Conservation (phyloP, 37 sponge, comb jelly and placozoan species). For the Aplysina aerophoba region DNA sequence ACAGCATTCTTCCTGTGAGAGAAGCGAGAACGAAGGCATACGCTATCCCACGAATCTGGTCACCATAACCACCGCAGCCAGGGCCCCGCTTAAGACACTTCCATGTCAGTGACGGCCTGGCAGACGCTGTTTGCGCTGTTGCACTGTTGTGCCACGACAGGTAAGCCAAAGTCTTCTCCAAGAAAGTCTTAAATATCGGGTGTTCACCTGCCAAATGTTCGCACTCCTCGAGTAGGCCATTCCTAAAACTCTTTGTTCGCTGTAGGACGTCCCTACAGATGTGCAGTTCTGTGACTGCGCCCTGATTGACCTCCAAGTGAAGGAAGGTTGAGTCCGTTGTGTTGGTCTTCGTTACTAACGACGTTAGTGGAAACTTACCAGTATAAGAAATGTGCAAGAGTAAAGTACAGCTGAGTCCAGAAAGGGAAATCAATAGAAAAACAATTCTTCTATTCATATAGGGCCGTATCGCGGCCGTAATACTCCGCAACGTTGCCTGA, state of each 20-base stretch:
- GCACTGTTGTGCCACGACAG: neutral
- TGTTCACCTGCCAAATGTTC: neutral
- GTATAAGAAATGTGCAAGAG: too few relatives aligned
- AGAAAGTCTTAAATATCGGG: neutral
- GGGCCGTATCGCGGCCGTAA: too few relatives aligned
- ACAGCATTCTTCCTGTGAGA: neutral
- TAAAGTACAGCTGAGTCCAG: too few relatives aligned
- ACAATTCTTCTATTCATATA: too few relatives aligned
- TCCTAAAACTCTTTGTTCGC: neutral
- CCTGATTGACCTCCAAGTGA: too few relatives aligned
- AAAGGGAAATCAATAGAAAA: too few relatives aligned
- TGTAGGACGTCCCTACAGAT: neutral
- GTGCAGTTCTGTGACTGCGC: too few relatives aligned
- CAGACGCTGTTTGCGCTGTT: too few relatives aligned
- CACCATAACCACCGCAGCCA: conserved; percentile 14
- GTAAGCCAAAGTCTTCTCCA: neutral
- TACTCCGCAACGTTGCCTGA: too few relatives aligned
- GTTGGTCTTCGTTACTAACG: too few relatives aligned
- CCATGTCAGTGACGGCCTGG: neutral
- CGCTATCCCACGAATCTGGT: conserved; percentile 20
- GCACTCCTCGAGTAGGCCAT: neutral
- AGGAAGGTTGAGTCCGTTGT: too few relatives aligned
- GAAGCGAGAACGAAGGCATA: neutral
- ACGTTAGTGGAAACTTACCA: too few relatives aligned
- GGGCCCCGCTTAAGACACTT: conserved; percentile 2